Percentiles rank a stretch among this genome's conserved stretches.
Evolutionary conservation across 2,797 vertebrate genomes (phyloP).

Genomic region (Sebastes diaconus): DNA sequence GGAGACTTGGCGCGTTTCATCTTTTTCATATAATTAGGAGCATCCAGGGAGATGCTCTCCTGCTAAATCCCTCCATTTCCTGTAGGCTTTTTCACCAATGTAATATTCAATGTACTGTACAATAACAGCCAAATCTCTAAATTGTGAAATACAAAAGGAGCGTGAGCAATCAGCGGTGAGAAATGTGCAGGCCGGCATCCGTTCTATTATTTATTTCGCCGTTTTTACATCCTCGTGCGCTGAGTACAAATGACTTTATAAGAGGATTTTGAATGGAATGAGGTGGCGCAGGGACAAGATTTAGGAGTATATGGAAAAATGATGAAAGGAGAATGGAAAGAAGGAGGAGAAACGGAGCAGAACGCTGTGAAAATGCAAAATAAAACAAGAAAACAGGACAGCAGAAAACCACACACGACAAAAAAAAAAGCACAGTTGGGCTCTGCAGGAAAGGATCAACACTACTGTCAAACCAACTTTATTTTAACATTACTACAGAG

Average conservation of each 20-base stretch:
- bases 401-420: not conserved
- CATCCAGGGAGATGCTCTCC: constrained; percentile 27
- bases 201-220: constrained; percentile 38
- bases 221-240: constrained; percentile 30
- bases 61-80: constrained; percentile 43
- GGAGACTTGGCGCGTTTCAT: constrained; percentile 29
- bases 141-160: constrained; percentile 37
- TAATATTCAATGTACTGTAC: constrained; percentile 30
- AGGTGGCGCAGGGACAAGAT: constrained; percentile 34
- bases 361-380: constrained; percentile 10
- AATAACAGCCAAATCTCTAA: constrained; percentile 32
- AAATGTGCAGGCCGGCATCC: constrained; percentile 12
- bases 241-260: constrained; percentile 50
- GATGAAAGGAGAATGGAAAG: constrained; percentile 29
- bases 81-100: constrained; percentile 23
- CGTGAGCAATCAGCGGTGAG: constrained; percentile 17
- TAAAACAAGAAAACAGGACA: not conserved
- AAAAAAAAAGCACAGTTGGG: not conserved
- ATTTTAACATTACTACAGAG: constrained; percentile 65
- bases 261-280: constrained; percentile 52
- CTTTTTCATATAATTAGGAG: constrained; percentile 48
- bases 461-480: constrained; percentile 58
- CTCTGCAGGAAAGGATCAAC: constrained; percentile 42
- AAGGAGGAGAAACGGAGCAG: not conserved
- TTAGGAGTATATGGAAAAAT: constrained; percentile 27